phyloP scores from a whole-genome alignment of 1,140 invertebrate species.

The Drosophila parvula region DNA sequence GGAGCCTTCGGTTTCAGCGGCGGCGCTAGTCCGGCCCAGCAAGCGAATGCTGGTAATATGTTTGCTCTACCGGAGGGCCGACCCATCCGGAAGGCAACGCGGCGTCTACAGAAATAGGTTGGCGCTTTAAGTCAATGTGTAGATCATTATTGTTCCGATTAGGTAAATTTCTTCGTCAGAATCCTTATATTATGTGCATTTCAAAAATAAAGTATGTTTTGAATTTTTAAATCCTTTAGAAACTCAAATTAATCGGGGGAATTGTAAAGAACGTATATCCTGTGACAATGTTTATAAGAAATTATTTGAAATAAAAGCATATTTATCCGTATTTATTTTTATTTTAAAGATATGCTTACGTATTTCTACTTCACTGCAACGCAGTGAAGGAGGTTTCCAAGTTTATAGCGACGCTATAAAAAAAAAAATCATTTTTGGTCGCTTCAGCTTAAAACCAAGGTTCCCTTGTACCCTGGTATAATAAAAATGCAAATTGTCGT shows the following conservation, averaged over 20 bases:
- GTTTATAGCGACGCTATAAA: too few species aligned
- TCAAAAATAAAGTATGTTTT: neutral
- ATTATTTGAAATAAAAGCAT: slow-evolving; percentile 4
- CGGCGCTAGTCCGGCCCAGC: slow-evolving; percentile 41
- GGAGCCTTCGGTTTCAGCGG: slow-evolving; percentile 52
- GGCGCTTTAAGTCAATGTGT: neutral
- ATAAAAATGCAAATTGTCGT: slow-evolving; percentile 3
- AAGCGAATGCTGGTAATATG: slow-evolving; percentile 48
- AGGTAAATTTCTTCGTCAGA: neutral
- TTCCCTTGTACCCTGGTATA: neutral
- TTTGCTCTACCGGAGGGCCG: slow-evolving; percentile 55
- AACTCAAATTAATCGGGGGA: neutral
- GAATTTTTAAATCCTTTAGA: neutral
- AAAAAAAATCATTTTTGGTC: too few species aligned
- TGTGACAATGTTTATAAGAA: neutral
- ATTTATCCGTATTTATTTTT: too few species aligned
- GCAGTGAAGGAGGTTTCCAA: too few species aligned
- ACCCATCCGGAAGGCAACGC: slow-evolving; percentile 53
- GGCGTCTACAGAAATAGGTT: slow-evolving; percentile 62
- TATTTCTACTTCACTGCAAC: too few species aligned
- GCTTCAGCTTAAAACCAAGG: too few species aligned
- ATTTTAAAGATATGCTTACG: too few species aligned
- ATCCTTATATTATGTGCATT: neutral
- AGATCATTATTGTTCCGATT: slow-evolving; percentile 13
- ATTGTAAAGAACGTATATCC: neutral